A percentile compares a stretch with the other conserved stretches of the same genome.
phyloP scores from a whole-genome alignment of 2,113 vertebrate species.

The Turdus rufiventris region DNA sequence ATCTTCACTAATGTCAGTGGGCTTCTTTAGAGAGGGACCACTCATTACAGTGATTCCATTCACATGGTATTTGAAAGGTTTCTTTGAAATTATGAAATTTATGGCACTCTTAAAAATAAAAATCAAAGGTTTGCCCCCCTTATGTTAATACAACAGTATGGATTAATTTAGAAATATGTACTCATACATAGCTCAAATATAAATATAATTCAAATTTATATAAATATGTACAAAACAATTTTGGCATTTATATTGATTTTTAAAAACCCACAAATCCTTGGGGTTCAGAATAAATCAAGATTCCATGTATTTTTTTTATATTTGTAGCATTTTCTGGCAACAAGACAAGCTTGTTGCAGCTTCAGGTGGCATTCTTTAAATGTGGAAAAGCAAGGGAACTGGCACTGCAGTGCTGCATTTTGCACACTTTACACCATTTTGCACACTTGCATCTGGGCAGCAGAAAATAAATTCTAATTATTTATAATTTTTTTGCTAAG shows the following conservation, averaged over 20 bases:
- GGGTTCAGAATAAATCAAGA: neutral
- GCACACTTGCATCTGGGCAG: neutral
- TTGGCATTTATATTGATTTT: neutral
- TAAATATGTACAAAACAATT: neutral
- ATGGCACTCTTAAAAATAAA: neutral
- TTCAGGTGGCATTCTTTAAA: neutral
- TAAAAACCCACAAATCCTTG: neutral
- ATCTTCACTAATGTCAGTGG: neutral
- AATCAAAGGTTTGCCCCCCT: fast-evolving
- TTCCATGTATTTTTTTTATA: neutral
- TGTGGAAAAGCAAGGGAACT: neutral
- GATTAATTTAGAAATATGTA: neutral
- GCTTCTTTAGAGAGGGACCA: neutral
- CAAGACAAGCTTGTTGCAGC: neutral
- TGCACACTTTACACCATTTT: neutral
- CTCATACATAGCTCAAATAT: neutral
- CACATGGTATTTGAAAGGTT: neutral
- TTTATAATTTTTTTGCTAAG: neutral
- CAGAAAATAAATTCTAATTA: neutral
- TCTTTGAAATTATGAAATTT: neutral
- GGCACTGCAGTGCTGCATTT: neutral
- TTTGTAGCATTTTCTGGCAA: neutral
- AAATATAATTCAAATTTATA: neutral
- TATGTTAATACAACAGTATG: neutral
- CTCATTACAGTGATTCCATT: neutral